These are phyloP conservation scores for Trichechus manatus DNA, from an alignment of 2,113 vertebrate genomes.

Conservation along the genomic window DNA sequence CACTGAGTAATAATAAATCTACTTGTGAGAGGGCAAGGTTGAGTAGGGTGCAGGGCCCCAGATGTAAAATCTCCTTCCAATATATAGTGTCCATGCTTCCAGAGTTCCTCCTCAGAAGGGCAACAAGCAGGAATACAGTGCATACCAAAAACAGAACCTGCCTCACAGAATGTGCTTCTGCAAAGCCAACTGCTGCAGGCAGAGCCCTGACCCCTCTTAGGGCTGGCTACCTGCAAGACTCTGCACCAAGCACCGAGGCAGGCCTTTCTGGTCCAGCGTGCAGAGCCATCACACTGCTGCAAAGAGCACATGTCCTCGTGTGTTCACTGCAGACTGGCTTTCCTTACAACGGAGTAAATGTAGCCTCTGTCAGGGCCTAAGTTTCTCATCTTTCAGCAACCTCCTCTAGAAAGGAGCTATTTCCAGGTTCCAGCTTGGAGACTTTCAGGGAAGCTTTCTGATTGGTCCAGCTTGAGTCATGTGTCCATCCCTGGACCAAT, in stretches of 20 bases:
- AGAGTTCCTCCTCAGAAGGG: not conserved
- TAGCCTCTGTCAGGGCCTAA: not conserved
- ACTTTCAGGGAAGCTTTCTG: constrained; percentile 22
- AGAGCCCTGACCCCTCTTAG: not conserved
- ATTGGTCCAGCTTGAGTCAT: not conserved
- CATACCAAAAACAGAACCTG: not conserved
- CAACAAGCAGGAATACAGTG: not conserved
- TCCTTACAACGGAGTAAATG: not conserved
- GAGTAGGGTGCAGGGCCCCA: not conserved
- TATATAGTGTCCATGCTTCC: not conserved
- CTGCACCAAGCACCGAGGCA: not conserved
- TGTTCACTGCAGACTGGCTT: not conserved
- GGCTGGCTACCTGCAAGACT: not conserved
- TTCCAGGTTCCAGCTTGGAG: not conserved
- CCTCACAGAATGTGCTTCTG: not conserved
- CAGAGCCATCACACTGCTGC: not conserved
- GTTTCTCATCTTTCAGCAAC: constrained; percentile 16
- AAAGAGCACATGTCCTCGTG: not conserved
- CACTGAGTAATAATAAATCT: not conserved
- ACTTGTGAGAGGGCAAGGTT: not conserved
- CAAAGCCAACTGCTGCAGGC: not conserved
- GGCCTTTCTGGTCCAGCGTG: not conserved
- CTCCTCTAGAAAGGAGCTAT: not conserved
- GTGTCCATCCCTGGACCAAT: not conserved
- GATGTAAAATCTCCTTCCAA: not conserved